These are phyloP conservation scores for Micrasema longulum DNA, from an alignment of 1,140 invertebrate species.

Conservation along the genomic window DNA sequence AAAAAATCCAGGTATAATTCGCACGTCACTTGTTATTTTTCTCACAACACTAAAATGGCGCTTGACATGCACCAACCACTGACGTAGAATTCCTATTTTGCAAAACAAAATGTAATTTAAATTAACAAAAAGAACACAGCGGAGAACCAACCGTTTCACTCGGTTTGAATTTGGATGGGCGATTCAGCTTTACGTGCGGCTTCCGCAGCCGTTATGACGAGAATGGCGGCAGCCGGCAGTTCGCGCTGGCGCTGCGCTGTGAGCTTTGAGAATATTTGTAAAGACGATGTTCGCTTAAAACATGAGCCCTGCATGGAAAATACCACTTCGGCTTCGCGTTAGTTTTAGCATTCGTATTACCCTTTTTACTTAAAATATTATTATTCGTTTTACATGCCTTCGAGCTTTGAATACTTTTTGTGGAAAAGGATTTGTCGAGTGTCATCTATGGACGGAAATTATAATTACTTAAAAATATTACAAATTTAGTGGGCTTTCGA, in stretches of 20 bases:
- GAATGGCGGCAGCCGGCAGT: conserved; percentile 24
- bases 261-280: too few relatives aligned
- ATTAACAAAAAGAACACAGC: conserved; percentile 40
- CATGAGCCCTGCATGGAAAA: background rate
- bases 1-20: conserved; percentile 42
- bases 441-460: conserved; percentile 31
- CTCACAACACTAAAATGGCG: conserved; percentile 32
- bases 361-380: too few relatives aligned
- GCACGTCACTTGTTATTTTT: conserved; percentile 35
- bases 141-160: conserved; percentile 40
- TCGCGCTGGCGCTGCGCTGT: conserved; percentile 2
- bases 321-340: too few relatives aligned
- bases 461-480: background rate
- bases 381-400: background rate
- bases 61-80: conserved; percentile 16
- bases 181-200: conserved; percentile 3
- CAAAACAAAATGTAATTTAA: conserved; percentile 32
- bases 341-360: too few relatives aligned
- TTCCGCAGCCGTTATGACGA: conserved; percentile 25
- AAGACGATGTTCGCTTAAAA: too few relatives aligned
- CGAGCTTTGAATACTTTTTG: background rate
- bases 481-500: background rate
- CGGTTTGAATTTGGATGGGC: conserved; percentile 32
- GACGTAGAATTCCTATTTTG: conserved; percentile 12
- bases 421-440: conserved; percentile 12